Percentiles rank a stretch among this genome's conserved stretches.
Evolutionary conservation across 2,888 invertebrate species (phyloP).

Genomic region (Steromphala cineraria): DNA sequence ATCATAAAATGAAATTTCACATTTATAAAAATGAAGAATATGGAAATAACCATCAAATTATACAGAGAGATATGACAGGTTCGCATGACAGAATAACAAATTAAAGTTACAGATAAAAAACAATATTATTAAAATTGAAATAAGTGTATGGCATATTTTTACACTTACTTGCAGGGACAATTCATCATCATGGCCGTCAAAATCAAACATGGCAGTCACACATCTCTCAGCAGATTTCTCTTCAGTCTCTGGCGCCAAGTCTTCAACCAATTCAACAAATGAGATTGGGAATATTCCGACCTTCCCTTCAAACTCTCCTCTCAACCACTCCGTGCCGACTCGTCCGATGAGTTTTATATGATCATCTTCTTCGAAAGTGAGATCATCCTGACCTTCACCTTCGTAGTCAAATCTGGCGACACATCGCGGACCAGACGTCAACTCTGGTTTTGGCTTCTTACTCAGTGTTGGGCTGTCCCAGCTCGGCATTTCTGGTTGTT

Average conservation of each 20-base stretch:
- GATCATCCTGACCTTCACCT: slow-evolving; percentile 60
- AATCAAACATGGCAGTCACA: slow-evolving; percentile 55
- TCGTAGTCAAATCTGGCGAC: slow-evolving; percentile 71
- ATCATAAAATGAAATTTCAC: too few species aligned
- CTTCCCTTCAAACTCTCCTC: slow-evolving; percentile 60
- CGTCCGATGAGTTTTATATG: slow-evolving; percentile 56
- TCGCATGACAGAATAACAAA: too few species aligned
- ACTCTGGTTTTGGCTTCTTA: neutral
- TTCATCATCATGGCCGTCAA: slow-evolving; percentile 58
- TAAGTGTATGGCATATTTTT: neutral
- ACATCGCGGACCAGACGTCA: slow-evolving; percentile 62
- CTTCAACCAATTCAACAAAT: slow-evolving; percentile 74
- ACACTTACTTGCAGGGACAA: slow-evolving; percentile 56
- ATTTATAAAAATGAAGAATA: too few species aligned
- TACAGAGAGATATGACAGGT: too few species aligned
- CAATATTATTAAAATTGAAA: neutral
- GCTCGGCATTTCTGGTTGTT: neutral
- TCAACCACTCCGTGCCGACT: slow-evolving; percentile 68
- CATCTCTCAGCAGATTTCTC: slow-evolving; percentile 5
- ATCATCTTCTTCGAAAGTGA: slow-evolving; percentile 67
- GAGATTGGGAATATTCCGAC: slow-evolving; percentile 75
- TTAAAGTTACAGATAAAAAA: too few species aligned
- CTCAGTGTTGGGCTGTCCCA: neutral
- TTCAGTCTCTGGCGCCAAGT: slow-evolving; percentile 42
- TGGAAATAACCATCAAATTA: too few species aligned